Evolutionary conservation across 1,140 invertebrate genomes (phyloP), one percentile per base, ranked within the genome.

Genomic region (Aphis craccivora): DNA sequence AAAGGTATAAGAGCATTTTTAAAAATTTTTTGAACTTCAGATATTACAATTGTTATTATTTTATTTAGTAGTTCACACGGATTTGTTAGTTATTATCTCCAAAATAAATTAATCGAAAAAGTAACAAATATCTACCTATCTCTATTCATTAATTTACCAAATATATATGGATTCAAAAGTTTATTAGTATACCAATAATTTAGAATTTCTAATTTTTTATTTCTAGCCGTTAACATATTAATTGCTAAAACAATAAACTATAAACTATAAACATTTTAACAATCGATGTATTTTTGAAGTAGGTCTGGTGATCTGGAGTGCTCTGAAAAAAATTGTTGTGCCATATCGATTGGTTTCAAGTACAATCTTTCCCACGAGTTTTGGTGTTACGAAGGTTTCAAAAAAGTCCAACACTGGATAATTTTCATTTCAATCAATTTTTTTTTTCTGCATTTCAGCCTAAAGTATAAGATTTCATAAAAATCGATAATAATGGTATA

Each of bases 121-220:
- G 93, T n/a, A 40, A 30, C 9, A 94, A 55, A 94, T 94, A 94
- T 40, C 94, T 91, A 93, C 37, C 37, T 40, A 40, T 94, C 83
- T 93, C 94, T 87, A 51, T 45, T n/a, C 92, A 94, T 94, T 40
- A 89, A 20, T 93, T 93, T 30, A 37, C 93, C 76, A 90, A 94
- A 94, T 35, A 94, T 93, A 22, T 87, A 90, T 30, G 89, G 87
- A 86, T 45, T 30, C 18, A 94, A 67, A 37, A 93, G 45, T 35
- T 60, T 51, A 84, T 94, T 84, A 23, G 67, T 94, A 23, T 92
- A 93, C 94, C 94, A 94, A 91, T 94, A 94, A 93, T 93, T 92
- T 86, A n/a, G 23, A 14, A 93, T 93, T 76, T 45, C 0, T 25
- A 35, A 22, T 45, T 91, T 91, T 76, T 67, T 76, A 48, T 91